Evolutionary conservation across 2,113 vertebrate species (phyloP).

Genomic region (Carassius carassius): DNA sequence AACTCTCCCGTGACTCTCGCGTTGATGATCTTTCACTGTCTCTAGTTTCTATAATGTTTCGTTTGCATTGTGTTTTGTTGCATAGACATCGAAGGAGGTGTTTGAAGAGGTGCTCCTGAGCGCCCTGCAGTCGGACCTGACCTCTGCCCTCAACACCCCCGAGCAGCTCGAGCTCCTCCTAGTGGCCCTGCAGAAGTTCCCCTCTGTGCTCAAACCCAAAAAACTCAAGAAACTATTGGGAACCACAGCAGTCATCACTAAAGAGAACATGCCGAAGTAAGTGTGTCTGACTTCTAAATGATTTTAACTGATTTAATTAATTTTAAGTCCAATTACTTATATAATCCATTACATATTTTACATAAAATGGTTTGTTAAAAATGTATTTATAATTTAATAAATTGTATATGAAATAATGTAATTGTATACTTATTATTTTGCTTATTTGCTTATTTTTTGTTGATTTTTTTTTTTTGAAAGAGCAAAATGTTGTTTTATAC

Average conservation of each 20-base stretch:
- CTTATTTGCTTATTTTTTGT: no score
- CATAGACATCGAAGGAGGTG: constrained; percentile 81
- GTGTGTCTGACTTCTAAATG: not conserved
- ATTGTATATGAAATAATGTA: no score
- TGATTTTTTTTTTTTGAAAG: no score
- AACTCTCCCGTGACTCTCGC: no score
- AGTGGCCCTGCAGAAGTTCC: constrained; percentile 87
- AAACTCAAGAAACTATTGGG: constrained; percentile 89
- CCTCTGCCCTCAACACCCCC: constrained; percentile 83
- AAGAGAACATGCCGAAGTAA: constrained; percentile 84
- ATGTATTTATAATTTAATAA: no score
- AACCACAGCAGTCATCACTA: constrained; percentile 78
- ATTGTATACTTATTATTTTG: no score
- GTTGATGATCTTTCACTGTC: no score
- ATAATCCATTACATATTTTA: no score
- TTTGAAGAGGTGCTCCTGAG: constrained; percentile 85
- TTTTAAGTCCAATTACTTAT: no score
- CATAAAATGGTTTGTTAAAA: no score
- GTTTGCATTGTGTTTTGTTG: not conserved
- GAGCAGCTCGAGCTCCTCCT: constrained; percentile 91
- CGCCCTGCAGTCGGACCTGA: constrained; percentile 81
- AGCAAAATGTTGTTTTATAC: no score
- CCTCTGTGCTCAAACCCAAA: constrained; percentile 80
- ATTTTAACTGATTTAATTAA: no score
- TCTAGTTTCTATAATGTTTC: not conserved